Percentiles rank a stretch among this genome's conserved stretches.
phyloP scores from a whole-genome alignment of 2,113 vertebrate genomes.

The Monarcha castaneiventris region DNA sequence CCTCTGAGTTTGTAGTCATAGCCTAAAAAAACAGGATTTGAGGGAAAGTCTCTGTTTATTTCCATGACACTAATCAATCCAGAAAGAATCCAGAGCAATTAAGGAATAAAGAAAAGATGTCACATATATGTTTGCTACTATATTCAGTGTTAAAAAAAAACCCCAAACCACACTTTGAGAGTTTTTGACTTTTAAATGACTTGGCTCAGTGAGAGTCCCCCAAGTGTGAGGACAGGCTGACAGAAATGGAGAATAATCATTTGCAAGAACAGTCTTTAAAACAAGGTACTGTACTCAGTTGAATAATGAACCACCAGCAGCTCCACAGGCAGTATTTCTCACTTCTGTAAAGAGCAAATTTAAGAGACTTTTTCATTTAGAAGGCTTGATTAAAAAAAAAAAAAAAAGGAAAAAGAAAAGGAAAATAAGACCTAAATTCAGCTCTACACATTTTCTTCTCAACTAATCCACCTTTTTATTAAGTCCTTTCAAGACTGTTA shows the following conservation, averaged over 20 bases:
- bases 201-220: conserved; percentile 18
- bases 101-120: neutral
- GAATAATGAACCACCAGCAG: conserved; percentile 57
- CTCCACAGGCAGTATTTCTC: conserved; percentile 30
- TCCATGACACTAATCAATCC: neutral
- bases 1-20: neutral
- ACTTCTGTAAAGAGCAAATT: conserved; percentile 42
- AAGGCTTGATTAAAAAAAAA: neutral
- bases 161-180: neutral
- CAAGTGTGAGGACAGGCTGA: conserved; percentile 9
- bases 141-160: neutral
- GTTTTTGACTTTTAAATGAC: conserved; percentile 66
- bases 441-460: neutral
- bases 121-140: neutral
- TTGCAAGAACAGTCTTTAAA: conserved; percentile 59
- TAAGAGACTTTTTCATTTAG: conserved; percentile 34
- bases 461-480: neutral
- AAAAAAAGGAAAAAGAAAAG: neutral
- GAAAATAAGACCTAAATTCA: neutral
- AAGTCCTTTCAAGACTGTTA: neutral
- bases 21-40: neutral
- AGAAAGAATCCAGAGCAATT: neutral
- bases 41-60: neutral
- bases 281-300: conserved; percentile 18
- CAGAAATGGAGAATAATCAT: conserved; percentile 48